A percentile compares a stretch with the other conserved stretches of the same genome.
Evolutionary conservation across 2,888 invertebrate species (phyloP).

Genomic region (Barypeithes pellucidus): DNA sequence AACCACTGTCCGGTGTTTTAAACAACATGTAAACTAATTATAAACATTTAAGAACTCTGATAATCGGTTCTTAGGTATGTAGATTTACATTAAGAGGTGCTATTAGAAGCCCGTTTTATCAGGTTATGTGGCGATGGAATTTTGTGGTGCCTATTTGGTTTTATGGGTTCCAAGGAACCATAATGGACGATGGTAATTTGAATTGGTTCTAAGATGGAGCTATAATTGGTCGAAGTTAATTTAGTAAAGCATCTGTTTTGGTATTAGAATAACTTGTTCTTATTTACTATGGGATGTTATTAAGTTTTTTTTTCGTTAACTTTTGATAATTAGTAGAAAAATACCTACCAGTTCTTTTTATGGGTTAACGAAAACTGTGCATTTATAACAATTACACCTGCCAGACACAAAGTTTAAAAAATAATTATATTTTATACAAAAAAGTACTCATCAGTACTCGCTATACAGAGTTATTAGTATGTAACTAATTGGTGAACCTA

Average conservation of each 20-base stretch:
- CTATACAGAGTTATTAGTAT: too few species aligned
- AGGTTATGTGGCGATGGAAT: conserved; percentile 40
- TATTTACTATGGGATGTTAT: conserved; percentile 5
- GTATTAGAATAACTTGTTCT: conserved; percentile 28
- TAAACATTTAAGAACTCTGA: conserved; percentile 34
- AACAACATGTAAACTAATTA: conserved; percentile 42
- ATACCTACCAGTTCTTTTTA: neutral
- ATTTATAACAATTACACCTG: neutral
- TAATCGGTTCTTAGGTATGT: conserved; percentile 39
- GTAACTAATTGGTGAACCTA: too few species aligned
- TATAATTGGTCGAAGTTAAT: conserved; percentile 31
- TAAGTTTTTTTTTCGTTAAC: conserved; percentile 6
- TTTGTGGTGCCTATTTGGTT: conserved; percentile 47
- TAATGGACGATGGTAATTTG: conserved; percentile 33
- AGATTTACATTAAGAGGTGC: conserved; percentile 51
- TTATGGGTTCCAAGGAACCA: conserved; percentile 48
- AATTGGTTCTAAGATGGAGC: conserved; percentile 34
- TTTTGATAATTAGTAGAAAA: conserved; percentile 16
- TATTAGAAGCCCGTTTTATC: conserved; percentile 49
- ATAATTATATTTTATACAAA: too few species aligned
- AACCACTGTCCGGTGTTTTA: conserved; percentile 24
- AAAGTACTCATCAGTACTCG: too few species aligned
- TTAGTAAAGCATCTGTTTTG: conserved; percentile 29
- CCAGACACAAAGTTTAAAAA: too few species aligned
- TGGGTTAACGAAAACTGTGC: neutral